Percentiles rank a stretch among this genome's conserved stretches.
phyloP scores from a whole-genome alignment of 64 coral and sea anemone species.

The Actinia tenebrosa region DNA sequence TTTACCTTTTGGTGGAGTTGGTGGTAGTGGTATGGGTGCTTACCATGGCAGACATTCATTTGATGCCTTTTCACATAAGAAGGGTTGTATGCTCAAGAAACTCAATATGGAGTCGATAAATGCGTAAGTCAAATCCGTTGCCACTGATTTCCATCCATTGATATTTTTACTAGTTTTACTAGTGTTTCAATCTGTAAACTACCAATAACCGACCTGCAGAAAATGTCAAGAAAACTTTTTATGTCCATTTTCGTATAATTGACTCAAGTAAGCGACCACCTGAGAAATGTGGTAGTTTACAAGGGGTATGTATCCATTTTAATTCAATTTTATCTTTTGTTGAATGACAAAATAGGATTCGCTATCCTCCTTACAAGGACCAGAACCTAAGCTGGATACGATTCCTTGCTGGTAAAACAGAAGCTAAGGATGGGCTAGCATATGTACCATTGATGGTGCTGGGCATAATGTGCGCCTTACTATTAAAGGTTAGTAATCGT shows the following conservation, averaged over 20 bases:
- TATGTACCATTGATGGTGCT: not conserved
- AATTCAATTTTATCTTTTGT: not conserved
- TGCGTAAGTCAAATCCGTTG: constrained; percentile 29
- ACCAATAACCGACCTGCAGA: no score
- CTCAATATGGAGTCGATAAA: constrained; percentile 76
- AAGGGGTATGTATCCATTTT: not conserved
- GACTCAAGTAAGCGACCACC: no score
- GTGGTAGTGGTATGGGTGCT: constrained; percentile 79
- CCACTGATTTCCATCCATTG: not conserved
- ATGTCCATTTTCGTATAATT: no score
- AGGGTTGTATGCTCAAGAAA: constrained; percentile 65
- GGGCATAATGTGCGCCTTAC: not conserved
- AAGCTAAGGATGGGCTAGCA: not conserved
- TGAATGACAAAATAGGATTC: not conserved
- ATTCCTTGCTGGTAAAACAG: constrained; percentile 1
- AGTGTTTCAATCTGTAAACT: no score
- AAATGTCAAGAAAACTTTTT: no score
- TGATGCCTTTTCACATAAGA: constrained; percentile 89
- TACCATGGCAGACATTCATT: constrained; percentile 93
- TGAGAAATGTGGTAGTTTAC: no score
- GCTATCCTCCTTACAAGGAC: constrained; percentile 32
- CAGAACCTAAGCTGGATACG: constrained; percentile 12
- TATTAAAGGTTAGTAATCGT: not conserved
- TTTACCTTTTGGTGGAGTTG: constrained; percentile 90
- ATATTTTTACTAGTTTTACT: not conserved